phyloP scores from a whole-genome alignment of 2,113 vertebrate genomes.

The Eulemur rufifrons region DNA sequence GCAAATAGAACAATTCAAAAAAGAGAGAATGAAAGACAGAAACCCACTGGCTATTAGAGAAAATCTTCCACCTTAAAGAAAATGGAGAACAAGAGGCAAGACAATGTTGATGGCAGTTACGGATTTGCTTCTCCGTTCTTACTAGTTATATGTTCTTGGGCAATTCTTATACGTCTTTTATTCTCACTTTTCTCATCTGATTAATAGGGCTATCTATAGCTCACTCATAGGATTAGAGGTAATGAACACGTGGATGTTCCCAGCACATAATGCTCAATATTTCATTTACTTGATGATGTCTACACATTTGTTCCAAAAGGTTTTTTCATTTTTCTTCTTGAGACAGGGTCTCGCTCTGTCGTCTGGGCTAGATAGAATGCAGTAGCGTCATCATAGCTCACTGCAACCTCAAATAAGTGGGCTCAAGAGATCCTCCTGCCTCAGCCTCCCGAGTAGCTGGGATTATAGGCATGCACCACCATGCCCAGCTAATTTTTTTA shows the following conservation, averaged over 20 bases:
- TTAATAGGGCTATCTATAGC: neutral
- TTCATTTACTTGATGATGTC: slow-evolving; percentile 1
- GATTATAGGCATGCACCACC: too few relatives aligned
- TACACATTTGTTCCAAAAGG: neutral
- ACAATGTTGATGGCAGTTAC: neutral
- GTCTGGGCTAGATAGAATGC: too few relatives aligned
- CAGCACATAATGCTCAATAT: neutral
- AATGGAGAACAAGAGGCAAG: slow-evolving; percentile 21
- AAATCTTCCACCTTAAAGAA: slow-evolving; percentile 23
- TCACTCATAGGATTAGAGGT: neutral
- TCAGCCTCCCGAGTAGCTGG: too few relatives aligned
- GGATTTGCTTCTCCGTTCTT: neutral
- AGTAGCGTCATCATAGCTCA: too few relatives aligned
- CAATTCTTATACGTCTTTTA: neutral
- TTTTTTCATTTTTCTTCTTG: neutral
- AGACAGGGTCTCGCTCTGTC: too few relatives aligned
- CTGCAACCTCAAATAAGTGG: too few relatives aligned
- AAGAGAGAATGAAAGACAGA: neutral
- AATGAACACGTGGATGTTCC: neutral
- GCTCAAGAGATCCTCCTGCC: too few relatives aligned
- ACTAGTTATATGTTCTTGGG: neutral
- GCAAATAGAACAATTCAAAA: slow-evolving; percentile 59
- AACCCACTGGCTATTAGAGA: neutral
- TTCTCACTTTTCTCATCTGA: slow-evolving; percentile 11
- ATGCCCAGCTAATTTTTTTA: too few relatives aligned